These are phyloP conservation scores for Lucilia sericata DNA, from an alignment of 1,140 invertebrate species.

Conservation along the genomic window DNA sequence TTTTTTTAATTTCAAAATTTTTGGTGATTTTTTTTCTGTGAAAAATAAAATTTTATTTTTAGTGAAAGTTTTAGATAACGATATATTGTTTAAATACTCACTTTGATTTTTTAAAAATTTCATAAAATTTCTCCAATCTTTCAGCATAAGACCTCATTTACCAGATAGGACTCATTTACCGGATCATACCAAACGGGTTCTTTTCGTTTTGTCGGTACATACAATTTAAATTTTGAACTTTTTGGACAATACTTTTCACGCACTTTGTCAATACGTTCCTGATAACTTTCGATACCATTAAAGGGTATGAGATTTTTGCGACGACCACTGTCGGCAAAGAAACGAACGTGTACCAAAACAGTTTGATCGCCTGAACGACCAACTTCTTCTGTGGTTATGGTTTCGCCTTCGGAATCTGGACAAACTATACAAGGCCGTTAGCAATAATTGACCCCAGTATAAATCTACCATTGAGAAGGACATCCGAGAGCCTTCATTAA, in stretches of 20 bases:
- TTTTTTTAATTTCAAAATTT: no score
- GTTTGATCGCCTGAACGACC: slow-evolving; percentile 14
- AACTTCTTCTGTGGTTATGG: slow-evolving; percentile 49
- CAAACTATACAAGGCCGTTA: slow-evolving; percentile 66
- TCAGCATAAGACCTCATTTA: slow-evolving; percentile 55
- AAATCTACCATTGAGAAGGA: slow-evolving; percentile 60
- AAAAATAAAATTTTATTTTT: no score
- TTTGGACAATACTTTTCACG: slow-evolving; percentile 62
- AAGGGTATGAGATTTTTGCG: slow-evolving; percentile 79
- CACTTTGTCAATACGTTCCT: slow-evolving; percentile 69
- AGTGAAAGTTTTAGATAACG: no score
- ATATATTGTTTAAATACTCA: slow-evolving; percentile 46
- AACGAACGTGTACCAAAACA: slow-evolving; percentile 78
- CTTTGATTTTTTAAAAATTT: slow-evolving; percentile 56
- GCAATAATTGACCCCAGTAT: slow-evolving; percentile 63
- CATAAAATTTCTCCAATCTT: slow-evolving; percentile 62
- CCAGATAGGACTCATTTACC: slow-evolving; percentile 57
- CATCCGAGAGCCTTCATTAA: slow-evolving; percentile 55
- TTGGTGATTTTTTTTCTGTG: no score
- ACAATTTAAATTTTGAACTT: slow-evolving; percentile 55
- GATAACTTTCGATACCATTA: slow-evolving; percentile 75
- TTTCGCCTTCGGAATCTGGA: slow-evolving; percentile 58
- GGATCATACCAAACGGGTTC: slow-evolving; percentile 56
- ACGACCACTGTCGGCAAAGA: slow-evolving; percentile 86
- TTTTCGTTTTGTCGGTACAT: slow-evolving; percentile 55